phyloP scores from a whole-genome alignment of 2,113 vertebrate species.

The Sminthopsis crassicaudata region DNA sequence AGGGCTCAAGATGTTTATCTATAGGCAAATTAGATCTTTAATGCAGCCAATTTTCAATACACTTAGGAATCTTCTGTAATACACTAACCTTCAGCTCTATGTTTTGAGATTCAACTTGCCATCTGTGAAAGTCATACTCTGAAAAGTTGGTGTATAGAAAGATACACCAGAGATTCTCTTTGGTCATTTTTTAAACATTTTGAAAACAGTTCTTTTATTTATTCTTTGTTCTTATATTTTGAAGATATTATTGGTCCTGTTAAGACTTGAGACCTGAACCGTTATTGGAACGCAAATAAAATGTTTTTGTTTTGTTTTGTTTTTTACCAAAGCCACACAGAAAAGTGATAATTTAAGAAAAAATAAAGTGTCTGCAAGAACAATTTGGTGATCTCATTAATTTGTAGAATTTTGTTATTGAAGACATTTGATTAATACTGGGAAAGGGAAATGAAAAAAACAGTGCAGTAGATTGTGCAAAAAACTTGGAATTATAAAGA shows the following conservation, averaged over 20 bases:
- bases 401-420: slow-evolving; percentile 59
- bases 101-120: slow-evolving; percentile 66
- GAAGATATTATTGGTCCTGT: slow-evolving; percentile 67
- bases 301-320: too few species aligned
- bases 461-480: neutral
- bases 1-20: slow-evolving; percentile 61
- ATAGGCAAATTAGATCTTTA: slow-evolving; percentile 46
- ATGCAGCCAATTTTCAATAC: slow-evolving; percentile 63
- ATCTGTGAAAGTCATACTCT: slow-evolving; percentile 50
- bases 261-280: slow-evolving; percentile 63
- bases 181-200: slow-evolving; percentile 57
- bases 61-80: slow-evolving; percentile 41
- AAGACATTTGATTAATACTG: slow-evolving; percentile 40
- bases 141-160: slow-evolving; percentile 34
- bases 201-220: neutral
- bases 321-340: slow-evolving; percentile 61
- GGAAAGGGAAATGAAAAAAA: slow-evolving; percentile 63
- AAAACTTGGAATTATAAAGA: neutral
- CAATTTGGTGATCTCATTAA: slow-evolving; percentile 44
- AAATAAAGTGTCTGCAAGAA: slow-evolving; percentile 38
- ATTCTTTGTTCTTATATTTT: slow-evolving; percentile 57
- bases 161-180: slow-evolving; percentile 46
- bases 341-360: slow-evolving; percentile 36
- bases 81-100: slow-evolving; percentile 34
- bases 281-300: slow-evolving; percentile 59